Conservation (phyloP, 2,113 vertebrate genomes). For the Pseudorasbora parva region DNA sequence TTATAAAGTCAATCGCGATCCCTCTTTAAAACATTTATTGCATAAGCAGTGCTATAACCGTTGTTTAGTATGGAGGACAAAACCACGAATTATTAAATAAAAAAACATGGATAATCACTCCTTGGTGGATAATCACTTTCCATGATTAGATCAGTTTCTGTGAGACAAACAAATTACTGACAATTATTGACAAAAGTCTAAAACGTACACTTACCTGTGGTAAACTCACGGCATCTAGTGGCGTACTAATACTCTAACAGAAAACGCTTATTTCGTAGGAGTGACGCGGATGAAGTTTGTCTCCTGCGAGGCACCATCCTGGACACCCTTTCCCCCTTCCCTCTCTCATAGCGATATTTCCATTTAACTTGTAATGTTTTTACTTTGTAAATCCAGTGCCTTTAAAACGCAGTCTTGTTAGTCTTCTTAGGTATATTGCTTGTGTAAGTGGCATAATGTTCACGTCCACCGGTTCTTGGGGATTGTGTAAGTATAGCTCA, state of each 20-base stretch:
- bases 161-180: no score
- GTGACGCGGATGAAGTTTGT: constrained; percentile 40
- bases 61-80: neutral
- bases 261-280: constrained; percentile 36
- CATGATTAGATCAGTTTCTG: neutral
- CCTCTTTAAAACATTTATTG: neutral
- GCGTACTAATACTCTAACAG: neutral
- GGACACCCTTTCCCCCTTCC: constrained; percentile 51
- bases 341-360: constrained; percentile 44
- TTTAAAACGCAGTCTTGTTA: neutral
- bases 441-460: constrained; percentile 67
- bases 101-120: neutral
- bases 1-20: neutral
- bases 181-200: neutral
- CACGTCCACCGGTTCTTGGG: constrained; percentile 76
- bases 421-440: neutral
- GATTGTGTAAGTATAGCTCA: constrained; percentile 72
- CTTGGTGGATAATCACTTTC: neutral
- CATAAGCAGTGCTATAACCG: neutral
- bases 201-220: neutral
- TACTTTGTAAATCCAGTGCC: constrained; percentile 27
- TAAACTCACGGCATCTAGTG: neutral
- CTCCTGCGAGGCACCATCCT: constrained; percentile 44
- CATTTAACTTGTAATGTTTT: constrained; percentile 66
- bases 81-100: neutral